Evolutionary conservation across 2,888 invertebrate species (phyloP).

Genomic region (Aphidius colemani): DNA sequence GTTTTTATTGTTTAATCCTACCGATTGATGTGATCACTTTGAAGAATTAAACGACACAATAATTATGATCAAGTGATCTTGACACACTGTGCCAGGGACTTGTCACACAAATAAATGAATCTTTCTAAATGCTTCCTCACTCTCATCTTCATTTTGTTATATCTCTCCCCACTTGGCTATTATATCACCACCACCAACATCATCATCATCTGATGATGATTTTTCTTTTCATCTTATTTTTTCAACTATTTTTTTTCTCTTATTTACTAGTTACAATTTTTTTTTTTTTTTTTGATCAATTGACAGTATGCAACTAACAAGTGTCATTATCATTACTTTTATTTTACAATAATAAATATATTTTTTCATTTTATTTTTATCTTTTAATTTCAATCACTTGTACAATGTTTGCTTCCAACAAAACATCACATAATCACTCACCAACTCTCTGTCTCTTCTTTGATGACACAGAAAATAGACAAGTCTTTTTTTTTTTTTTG

Average conservation of each 20-base stretch:
- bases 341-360: too few species aligned
- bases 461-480: too few species aligned
- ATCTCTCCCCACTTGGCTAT: constrained; percentile 18
- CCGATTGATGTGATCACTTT: background rate
- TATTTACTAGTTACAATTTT: constrained; percentile 6
- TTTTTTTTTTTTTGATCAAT: background rate
- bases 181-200: background rate
- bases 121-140: constrained; percentile 24
- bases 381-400: too few species aligned
- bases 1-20: background rate
- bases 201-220: too few species aligned
- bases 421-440: too few species aligned
- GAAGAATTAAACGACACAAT: constrained; percentile 11
- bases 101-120: constrained; percentile 44
- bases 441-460: too few species aligned
- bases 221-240: too few species aligned
- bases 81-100: constrained; percentile 49
- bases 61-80: constrained; percentile 46
- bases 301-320: too few species aligned
- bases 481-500: too few species aligned
- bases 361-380: too few species aligned
- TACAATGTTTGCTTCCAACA: too few species aligned
- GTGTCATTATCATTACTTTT: too few species aligned
- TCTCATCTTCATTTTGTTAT: constrained; percentile 21
- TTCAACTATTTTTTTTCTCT: constrained; percentile 3